Base-by-base conservation (phyloP, 2,888 invertebrate genomes). In the Morpho helenor region DNA sequence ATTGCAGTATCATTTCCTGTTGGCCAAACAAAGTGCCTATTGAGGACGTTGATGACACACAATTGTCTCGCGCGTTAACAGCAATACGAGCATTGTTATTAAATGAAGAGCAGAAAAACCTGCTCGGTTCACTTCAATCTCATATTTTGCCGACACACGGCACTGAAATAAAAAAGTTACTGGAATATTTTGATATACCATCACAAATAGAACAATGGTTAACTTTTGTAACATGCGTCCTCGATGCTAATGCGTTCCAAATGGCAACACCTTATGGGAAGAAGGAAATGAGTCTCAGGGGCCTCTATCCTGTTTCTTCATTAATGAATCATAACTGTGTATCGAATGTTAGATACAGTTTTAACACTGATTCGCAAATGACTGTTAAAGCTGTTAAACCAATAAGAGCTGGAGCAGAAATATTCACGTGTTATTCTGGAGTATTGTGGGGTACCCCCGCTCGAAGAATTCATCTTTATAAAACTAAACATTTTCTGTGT, bases 211-310 rank as follows among this genome's bases (percentile, higher is more conserved):
- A 92, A 71, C 70, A 86, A 45, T 84, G 93, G 55, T 91, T 95
- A 91, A 79, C 78, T n/a, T 77, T 84, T 47, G 92, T 93, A 0
- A 93, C 94, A 68, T 86, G 90, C 56, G 91, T 92, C 16, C 84
- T 95, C 71, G 94, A 95, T 71, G 93, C 94, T 3, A 94, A 94
- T 74, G 93, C 94, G 44, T 95, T 93, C 74, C 93, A 94, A 87
- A 93, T 91, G 66, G 88, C 89, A 56, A 86, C 79, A 58, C 74
- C 76, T 16, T 87, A 76, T 64, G 87, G 81, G 61, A 86, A 82
- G 65, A 91, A 79, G 68, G 90, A 86, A 69, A 83, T 87, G 69
- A 92, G 91, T 70, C 76, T 92, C 63, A 88, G 94, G 63, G 95
- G 94, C 8, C 77, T 95, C 54, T 95, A 93, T 81, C 94, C 94